Base-by-base conservation (phyloP, 2,113 vertebrate species). In the Anthoscopus minutus region DNA sequence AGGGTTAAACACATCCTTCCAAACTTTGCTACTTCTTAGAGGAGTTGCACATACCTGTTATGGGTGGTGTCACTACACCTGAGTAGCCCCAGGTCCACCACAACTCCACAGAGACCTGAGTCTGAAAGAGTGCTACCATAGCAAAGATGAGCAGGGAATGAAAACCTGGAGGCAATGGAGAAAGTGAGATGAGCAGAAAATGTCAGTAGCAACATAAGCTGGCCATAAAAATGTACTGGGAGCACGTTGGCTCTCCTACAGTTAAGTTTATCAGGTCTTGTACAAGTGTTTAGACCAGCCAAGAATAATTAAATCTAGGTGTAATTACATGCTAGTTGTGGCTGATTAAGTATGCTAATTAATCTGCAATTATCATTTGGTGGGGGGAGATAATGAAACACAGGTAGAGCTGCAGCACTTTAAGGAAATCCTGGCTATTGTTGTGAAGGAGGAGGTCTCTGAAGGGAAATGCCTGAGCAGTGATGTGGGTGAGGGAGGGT, bases 321-420 rank as follows among this genome's bases (percentile, higher is more conserved):
- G 56, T 92, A 96, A 94, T 96, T 88, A 90, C 47, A 56, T 27
- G n/a, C 74, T 93, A 86, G 60, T 83, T 89, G 67, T 88, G 82
- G 71, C 79, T 90, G 81, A 96, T 93, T 95, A 93, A 83, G 37
- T 66, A 83, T 81, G 88, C 45, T 83, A 90, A 95, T 92, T 92
- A 83, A 83, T 51, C 64, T 60, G 56, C 56, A 91, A 30, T 89
- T 92, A 94, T 88, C 35, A 58, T 94, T 94, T 74, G 51, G 42
- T 92, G 37, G 35, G 50, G 64, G 54, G 15, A 62, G 33, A 69
- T 45, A 86, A 87, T 6, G 83, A 74, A 89, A 81, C 47, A 42
- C 76, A 90, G 92, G 92, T 95, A 93, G 47, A 80, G 73, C 28
- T 70, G 44, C 24, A 69, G 54, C 14, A 9, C 50, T 61, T 64